Base-by-base conservation (phyloP, 2,113 vertebrate genomes). In the Nycticryphes semicollaris region DNA sequence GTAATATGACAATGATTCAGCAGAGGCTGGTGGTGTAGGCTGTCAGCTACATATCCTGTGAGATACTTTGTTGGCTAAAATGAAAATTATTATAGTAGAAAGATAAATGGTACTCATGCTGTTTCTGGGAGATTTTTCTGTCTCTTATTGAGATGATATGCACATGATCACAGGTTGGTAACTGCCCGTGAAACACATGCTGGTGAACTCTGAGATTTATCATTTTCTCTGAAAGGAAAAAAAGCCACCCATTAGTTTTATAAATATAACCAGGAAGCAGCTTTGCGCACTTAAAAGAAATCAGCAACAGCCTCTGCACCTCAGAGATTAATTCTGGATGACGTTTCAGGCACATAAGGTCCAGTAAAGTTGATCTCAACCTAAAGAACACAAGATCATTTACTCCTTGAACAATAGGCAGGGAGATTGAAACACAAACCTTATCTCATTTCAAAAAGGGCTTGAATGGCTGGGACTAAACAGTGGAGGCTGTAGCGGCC, bases 21-120 rank as follows among this genome's bases (percentile, higher is more conserved):
- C 64, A 88, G 48, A 53, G 47, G 35, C 48, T 83, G 56, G 31
- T n/a, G 43, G n/a, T 70, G n/a, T 56, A 67, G 73, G 63, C 83
- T 89, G 62, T 66, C 78, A 91, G 74, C 20, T 93, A 86, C 76
- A 80, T 69, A 94, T 54, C 54, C 75, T 89, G 37, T 25, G n/a
- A 93, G 54, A 70, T 70, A 67, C 27, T 96, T 93, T 27, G 30
- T 21, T 94, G 85, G 79, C 51, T 90, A 84, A 93, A 76, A 10
- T 51, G 39, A n/a, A 60, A 78, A 60, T 84, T 43, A 63, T 93
- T 80, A 78, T 19, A 33, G 51, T 45, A 74, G 60, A 18, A 91
- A 92, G 64, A 81, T 35, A 84, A 95, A 95, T 47, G 28, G n/a
- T 43, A 20, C 8, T 86, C 37, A 19, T 33, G 43, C 51, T 51